A percentile compares a stretch with the other conserved stretches of the same genome.
Evolutionary conservation across 2,113 vertebrate species (phyloP).

Genomic region (Atherinomorus stipes): DNA sequence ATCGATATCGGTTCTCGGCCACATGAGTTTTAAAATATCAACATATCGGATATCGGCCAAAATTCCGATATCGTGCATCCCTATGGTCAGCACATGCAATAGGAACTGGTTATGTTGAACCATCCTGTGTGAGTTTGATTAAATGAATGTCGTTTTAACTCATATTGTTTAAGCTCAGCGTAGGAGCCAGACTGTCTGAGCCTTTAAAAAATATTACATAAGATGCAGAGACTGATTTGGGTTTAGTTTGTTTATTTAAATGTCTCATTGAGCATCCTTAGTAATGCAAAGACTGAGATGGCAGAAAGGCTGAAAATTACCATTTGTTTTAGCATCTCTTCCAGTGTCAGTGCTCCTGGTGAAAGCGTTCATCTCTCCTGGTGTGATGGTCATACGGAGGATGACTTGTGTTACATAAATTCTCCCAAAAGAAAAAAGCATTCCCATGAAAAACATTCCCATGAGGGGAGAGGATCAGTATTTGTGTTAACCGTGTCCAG

Average conservation of each 20-base stretch:
- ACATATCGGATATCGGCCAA: too few species aligned
- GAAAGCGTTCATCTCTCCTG: slow-evolving; percentile 16
- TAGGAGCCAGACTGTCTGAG: slow-evolving; percentile 2
- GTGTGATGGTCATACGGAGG: background rate
- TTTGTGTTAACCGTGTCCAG: slow-evolving; percentile 16
- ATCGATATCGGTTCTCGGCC: too few species aligned
- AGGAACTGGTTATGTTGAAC: background rate
- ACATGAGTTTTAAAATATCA: too few species aligned
- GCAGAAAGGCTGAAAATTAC: slow-evolving; percentile 13
- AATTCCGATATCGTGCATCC: too few species aligned
- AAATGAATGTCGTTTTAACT: slow-evolving; percentile 47
- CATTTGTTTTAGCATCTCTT: slow-evolving; percentile 1
- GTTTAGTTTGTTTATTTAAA: slow-evolving; percentile 69
- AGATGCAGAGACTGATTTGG: slow-evolving; percentile 38
- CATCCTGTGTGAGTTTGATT: slow-evolving; percentile 42
- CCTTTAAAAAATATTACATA: slow-evolving; percentile 56
- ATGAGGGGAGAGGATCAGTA: slow-evolving; percentile 15
- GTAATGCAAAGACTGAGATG: slow-evolving; percentile 10
- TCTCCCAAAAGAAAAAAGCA: background rate
- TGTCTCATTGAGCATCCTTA: slow-evolving; percentile 1
- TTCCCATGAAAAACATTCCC: background rate
- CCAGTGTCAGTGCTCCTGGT: slow-evolving; percentile 13
- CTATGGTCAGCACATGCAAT: too few species aligned
- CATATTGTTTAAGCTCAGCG: slow-evolving; percentile 3
- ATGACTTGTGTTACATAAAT: background rate